Percentiles rank a stretch among this genome's conserved stretches.
Evolutionary conservation across 2,888 invertebrate species (phyloP).

Genomic region (Polylopha cassiicola): DNA sequence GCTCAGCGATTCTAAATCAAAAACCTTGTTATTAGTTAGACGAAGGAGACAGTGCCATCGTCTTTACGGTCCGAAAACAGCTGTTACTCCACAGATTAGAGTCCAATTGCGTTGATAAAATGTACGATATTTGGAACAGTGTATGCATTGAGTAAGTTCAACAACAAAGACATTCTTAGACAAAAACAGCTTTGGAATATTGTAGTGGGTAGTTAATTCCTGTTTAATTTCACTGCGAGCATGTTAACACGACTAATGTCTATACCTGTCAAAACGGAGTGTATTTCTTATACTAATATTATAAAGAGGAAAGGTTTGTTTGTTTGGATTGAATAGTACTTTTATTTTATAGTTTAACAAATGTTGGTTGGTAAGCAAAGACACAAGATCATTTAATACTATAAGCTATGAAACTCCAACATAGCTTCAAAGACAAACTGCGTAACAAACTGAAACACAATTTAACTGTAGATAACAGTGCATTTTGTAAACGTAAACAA

Average conservation of each 20-base stretch:
- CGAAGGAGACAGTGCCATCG: constrained; percentile 9
- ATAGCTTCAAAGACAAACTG: constrained; percentile 14
- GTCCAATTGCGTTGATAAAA: constrained; percentile 11
- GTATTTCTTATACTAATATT: too few species aligned
- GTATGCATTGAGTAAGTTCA: too few species aligned
- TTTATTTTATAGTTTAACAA: too few species aligned
- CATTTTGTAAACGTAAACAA: constrained; percentile 16
- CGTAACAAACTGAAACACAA: constrained; percentile 16
- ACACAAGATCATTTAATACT: constrained; percentile 9
- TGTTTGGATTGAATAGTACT: too few species aligned
- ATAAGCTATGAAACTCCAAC: constrained; percentile 12
- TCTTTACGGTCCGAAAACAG: constrained; percentile 20
- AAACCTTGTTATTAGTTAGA: constrained; percentile 15
- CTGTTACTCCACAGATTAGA: constrained; percentile 16
- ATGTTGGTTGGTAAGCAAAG: too few species aligned
- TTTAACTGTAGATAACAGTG: constrained; percentile 19
- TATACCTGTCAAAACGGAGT: too few species aligned
- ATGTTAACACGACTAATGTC: too few species aligned
- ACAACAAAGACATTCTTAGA: too few species aligned
- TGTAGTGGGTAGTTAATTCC: too few species aligned
- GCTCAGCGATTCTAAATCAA: not conserved
- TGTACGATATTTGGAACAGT: not conserved
- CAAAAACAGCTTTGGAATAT: too few species aligned
- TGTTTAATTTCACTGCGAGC: too few species aligned
- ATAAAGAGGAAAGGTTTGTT: too few species aligned